These are phyloP conservation scores for Blastobasis lacticolella DNA, from an alignment of 2,888 invertebrate species.

Conservation along the genomic window DNA sequence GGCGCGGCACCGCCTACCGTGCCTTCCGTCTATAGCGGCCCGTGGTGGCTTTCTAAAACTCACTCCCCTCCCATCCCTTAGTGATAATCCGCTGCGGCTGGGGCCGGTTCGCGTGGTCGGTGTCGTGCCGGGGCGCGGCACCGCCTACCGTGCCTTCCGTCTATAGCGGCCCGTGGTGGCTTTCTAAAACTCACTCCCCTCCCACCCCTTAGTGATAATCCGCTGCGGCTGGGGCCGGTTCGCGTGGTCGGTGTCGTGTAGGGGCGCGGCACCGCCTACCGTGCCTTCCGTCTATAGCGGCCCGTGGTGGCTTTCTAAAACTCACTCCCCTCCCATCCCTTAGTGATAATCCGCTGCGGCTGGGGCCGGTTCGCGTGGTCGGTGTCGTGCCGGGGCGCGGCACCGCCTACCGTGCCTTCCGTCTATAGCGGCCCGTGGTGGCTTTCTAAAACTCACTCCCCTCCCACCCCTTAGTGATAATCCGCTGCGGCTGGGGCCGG, in stretches of 20 bases:
- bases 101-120: constrained; percentile 96
- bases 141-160: too few relatives aligned
- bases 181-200: too few relatives aligned
- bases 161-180: too few relatives aligned
- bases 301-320: too few relatives aligned
- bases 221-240: constrained; percentile 95
- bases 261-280: constrained; percentile 85
- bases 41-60: too few relatives aligned
- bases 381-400: constrained; percentile 89
- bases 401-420: constrained; percentile 40
- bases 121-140: constrained; percentile 91
- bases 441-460: too few relatives aligned
- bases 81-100: constrained; percentile 93
- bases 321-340: too few relatives aligned
- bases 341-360: constrained; percentile 89
- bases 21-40: too few relatives aligned
- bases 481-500: constrained; percentile 94
- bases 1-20: constrained; percentile 82
- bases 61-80: too few relatives aligned
- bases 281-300: too few relatives aligned
- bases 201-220: constrained; percentile 78
- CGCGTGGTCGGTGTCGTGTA: constrained; percentile 93
- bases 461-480: constrained; percentile 76
- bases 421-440: too few relatives aligned
- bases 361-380: constrained; percentile 98